A percentile compares a stretch with the other conserved stretches of the same genome.
phyloP scores from a whole-genome alignment of 37 sponge, comb jelly and placozoan species.

The Chondrilla cf. caribensis region DNA sequence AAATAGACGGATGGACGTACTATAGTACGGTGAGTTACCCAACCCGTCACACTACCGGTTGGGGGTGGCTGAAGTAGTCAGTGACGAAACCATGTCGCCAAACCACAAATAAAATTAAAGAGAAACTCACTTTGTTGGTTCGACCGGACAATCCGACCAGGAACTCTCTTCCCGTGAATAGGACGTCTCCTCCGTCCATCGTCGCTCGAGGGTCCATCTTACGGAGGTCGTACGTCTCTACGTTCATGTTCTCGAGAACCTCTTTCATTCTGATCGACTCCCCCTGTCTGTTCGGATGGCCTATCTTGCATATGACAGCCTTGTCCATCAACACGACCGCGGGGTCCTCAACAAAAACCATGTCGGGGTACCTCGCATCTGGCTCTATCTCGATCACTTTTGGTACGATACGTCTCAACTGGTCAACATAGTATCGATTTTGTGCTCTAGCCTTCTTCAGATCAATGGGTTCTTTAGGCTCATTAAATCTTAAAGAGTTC shows the following conservation, averaged over 20 bases:
- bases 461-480: conserved; percentile 61
- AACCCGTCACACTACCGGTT: too few relatives aligned
- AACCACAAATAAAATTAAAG: too few relatives aligned
- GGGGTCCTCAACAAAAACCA: conserved; percentile 75
- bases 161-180: conserved; percentile 82
- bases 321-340: conserved; percentile 38
- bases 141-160: conserved; percentile 57
- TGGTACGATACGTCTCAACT: conserved; percentile 39
- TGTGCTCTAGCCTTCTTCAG: conserved; percentile 52
- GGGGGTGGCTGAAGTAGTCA: too few relatives aligned
- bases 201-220: conserved; percentile 30
- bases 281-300: conserved; percentile 30
- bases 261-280: conserved; percentile 31
- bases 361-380: conserved; percentile 63
- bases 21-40: too few relatives aligned
- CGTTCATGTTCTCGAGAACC: conserved; percentile 40
- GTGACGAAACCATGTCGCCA: too few relatives aligned
- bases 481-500: conserved; percentile 37
- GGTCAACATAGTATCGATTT: conserved; percentile 42
- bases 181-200: conserved; percentile 79
- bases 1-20: too few relatives aligned
- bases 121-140: conserved; percentile 57
- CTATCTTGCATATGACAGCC: conserved; percentile 46
- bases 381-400: conserved; percentile 33
- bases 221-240: conserved; percentile 32